Conservation (phyloP, 2,113 vertebrate genomes). For the Lepus europaeus region DNA sequence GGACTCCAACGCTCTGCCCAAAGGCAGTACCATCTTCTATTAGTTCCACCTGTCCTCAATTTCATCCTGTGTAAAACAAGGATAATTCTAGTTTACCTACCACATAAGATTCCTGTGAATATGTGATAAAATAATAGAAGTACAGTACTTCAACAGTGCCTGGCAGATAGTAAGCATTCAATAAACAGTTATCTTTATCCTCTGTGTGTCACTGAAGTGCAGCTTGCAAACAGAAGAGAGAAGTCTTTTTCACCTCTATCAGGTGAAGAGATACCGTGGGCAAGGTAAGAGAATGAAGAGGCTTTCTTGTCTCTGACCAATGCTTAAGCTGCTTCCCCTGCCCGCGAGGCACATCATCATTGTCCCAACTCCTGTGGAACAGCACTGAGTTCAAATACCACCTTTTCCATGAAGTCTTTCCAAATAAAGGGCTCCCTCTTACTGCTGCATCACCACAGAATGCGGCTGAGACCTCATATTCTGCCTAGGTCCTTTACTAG, state of each 20-base stretch:
- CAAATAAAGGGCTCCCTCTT: conserved; percentile 42
- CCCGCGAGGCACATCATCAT: not conserved
- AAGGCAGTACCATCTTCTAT: conserved; percentile 8
- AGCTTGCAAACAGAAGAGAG: not conserved
- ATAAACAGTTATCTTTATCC: conserved; percentile 30
- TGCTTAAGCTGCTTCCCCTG: conserved; percentile 6
- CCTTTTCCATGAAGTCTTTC: conserved; percentile 29
- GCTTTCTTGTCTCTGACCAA: conserved; percentile 21
- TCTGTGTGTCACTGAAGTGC: not conserved
- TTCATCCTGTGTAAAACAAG: conserved; percentile 63
- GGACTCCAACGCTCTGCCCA: conserved; percentile 59
- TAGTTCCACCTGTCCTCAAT: conserved; percentile 39
- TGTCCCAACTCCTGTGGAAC: conserved; percentile 33
- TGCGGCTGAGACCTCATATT: not conserved
- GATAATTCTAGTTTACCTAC: conserved; percentile 44
- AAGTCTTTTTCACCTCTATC: conserved; percentile 50
- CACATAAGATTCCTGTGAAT: not conserved
- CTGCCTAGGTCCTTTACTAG: not conserved
- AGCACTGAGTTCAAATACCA: not conserved
- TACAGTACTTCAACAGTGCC: conserved; percentile 27
- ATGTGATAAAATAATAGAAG: conserved; percentile 1
- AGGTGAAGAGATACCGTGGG: not conserved
- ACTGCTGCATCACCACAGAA: not conserved
- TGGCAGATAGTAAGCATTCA: conserved; percentile 45
- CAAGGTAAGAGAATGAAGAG: not conserved